Evolutionary conservation across 1,140 invertebrate genomes (phyloP).

Genomic region (Trichonephila inaurata): DNA sequence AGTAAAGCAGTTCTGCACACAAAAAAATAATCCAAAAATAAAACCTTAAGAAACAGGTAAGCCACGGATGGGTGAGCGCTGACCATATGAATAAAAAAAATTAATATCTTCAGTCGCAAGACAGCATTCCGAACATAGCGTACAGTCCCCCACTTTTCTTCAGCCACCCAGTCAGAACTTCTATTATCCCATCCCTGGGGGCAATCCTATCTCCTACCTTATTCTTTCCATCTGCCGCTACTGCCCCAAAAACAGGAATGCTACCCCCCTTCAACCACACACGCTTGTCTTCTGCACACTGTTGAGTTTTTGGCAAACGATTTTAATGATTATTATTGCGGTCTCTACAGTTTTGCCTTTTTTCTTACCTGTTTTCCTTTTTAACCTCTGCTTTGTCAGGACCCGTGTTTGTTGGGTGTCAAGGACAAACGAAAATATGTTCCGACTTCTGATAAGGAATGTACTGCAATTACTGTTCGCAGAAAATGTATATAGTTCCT

Average conservation of each 20-base stretch:
- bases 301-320: slow-evolving; percentile 4
- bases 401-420: not conserved
- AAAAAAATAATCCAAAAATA: not conserved
- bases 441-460: too few species aligned
- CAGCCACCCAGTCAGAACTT: not conserved
- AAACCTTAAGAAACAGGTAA: not conserved
- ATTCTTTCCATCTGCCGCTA: slow-evolving; percentile 41
- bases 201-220: slow-evolving; percentile 35
- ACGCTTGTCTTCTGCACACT: not conserved
- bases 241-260: slow-evolving; percentile 52
- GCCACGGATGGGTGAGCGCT: not conserved
- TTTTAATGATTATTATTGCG: slow-evolving; percentile 60
- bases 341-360: not conserved
- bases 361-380: not conserved
- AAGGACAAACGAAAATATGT: not conserved
- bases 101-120: not conserved
- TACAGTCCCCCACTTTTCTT: slow-evolving; percentile 19
- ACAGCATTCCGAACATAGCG: slow-evolving; percentile 70
- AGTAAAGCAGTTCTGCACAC: not conserved
- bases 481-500: too few species aligned
- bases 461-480: too few species aligned
- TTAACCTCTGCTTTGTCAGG: not conserved
- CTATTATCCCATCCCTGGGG: slow-evolving; percentile 23
- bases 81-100: not conserved
- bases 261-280: not conserved